Base-by-base conservation (phyloP, 2,888 invertebrate species). In the Atrina japonica region DNA sequence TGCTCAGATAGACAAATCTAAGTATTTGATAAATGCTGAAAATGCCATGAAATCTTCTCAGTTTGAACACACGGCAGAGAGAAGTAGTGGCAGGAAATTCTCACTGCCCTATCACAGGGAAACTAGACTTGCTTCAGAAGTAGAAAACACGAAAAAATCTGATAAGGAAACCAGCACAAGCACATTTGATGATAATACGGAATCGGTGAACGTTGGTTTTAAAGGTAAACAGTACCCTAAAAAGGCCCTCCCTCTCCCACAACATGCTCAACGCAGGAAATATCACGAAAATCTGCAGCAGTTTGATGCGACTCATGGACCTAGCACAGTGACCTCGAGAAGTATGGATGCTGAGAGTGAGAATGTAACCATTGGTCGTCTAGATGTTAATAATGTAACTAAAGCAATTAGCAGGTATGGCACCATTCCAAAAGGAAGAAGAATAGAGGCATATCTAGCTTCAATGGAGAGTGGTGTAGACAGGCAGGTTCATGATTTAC, bases 371-470 rank as follows among this genome's bases (percentile, higher is more conserved):
- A 96, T 97, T 75, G 97, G 97, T 64, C 97, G 97, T 25, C 92
- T 98, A 82, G 98, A 98, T 91, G 97, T 97, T 78, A 96, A 97
- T 92, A 98, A 98, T 92, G 97, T 98, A 61, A 95, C 96, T 87
- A 94, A 96, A 80, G 97, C 97, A 53, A 90, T 91, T 56, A 97
- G 96, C 91, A 94, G 97, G 29, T 98, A 98, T 90, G 99, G 99
- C 21, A 99, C 99, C 11, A 92, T 99, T 86, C 99, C 99, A 0
- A 99, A 98, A 91, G 97, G 96, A 56, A 97, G 97, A 11, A 93
- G 98, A 78, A 98, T 99, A 83, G 98, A 98, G 35, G 98, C 98
- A 6, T 99, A 97, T 91, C 92, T 99, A 65, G 98, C 98, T 91
- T 97, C 97, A 5, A 92, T 99, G 86, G 80, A 85, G 81, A 88